Percentiles rank a stretch among this genome's conserved stretches.
phyloP scores from a whole-genome alignment of 2,888 invertebrate species.

The Hybos culiciformis region DNA sequence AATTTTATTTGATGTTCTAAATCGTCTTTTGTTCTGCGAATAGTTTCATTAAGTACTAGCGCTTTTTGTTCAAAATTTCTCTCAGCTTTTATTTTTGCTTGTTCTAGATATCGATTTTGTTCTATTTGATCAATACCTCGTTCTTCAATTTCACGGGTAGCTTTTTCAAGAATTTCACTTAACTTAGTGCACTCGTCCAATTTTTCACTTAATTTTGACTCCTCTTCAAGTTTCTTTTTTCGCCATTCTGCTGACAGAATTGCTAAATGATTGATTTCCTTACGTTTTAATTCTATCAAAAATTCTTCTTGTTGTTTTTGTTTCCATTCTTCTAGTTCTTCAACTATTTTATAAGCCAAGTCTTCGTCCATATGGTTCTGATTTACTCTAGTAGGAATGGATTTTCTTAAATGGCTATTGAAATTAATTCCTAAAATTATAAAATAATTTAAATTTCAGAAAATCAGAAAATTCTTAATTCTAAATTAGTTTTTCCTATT shows the following conservation, averaged over 20 bases:
- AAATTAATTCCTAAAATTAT: too few relatives aligned
- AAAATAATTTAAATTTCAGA: too few relatives aligned
- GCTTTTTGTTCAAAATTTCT: slow-evolving; percentile 44
- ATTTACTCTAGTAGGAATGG: background rate
- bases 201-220: slow-evolving; percentile 42
- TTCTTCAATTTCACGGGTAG: slow-evolving; percentile 9
- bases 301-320: slow-evolving; percentile 50
- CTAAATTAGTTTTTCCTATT: too few relatives aligned
- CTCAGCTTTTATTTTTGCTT: slow-evolving; percentile 45
- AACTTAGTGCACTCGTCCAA: slow-evolving; percentile 47
- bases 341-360: slow-evolving; percentile 42
- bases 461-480: too few relatives aligned
- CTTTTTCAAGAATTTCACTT: slow-evolving; percentile 41
- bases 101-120: slow-evolving; percentile 29
- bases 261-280: slow-evolving; percentile 43
- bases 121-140: slow-evolving; percentile 11
- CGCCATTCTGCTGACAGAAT: slow-evolving; percentile 45
- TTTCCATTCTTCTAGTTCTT: slow-evolving; percentile 62
- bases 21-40: slow-evolving; percentile 17
- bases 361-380: slow-evolving; percentile 16
- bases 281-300: slow-evolving; percentile 43
- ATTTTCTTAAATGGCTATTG: slow-evolving; percentile 13
- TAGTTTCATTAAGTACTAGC: slow-evolving; percentile 42
- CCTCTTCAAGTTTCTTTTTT: slow-evolving; percentile 40
- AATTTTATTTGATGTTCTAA: slow-evolving; percentile 37